A percentile compares a stretch with the other conserved stretches of the same genome.
phyloP scores from a whole-genome alignment of 2,888 invertebrate species.

The Tipula lateralis region DNA sequence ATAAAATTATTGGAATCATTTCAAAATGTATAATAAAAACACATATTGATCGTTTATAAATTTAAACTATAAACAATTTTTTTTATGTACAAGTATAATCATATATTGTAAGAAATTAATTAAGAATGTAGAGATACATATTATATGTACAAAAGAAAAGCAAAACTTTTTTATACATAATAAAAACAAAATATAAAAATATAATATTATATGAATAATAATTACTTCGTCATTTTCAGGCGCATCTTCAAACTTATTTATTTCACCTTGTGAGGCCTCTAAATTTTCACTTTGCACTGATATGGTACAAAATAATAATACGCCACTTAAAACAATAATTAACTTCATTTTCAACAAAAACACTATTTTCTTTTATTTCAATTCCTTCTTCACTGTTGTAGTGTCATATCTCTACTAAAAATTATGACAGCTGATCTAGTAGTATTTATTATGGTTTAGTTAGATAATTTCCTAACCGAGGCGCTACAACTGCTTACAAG shows the following conservation, averaged over 20 bases:
- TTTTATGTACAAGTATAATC: not conserved
- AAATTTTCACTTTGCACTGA: not conserved
- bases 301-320: not conserved
- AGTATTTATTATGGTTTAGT: not conserved
- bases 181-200: not conserved
- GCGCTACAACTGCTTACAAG: not conserved
- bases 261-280: not conserved
- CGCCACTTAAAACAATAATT: not conserved
- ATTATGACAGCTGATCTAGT: not conserved
- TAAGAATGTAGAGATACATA: not conserved
- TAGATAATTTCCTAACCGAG: not conserved
- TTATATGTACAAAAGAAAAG: not conserved
- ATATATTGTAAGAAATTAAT: not conserved
- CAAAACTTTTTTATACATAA: not conserved
- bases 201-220: not conserved
- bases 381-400: not conserved
- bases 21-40: constrained; percentile 11
- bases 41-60: constrained; percentile 19
- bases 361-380: not conserved
- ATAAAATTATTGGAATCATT: not conserved
- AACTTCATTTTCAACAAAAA: not conserved
- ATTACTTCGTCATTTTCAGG: not conserved
- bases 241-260: not conserved
- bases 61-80: not conserved
- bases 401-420: not conserved